Evolutionary conservation across 2,888 invertebrate species (phyloP), one percentile per base, ranked within the genome.

Genomic region (Megaustenia siamemsis): DNA sequence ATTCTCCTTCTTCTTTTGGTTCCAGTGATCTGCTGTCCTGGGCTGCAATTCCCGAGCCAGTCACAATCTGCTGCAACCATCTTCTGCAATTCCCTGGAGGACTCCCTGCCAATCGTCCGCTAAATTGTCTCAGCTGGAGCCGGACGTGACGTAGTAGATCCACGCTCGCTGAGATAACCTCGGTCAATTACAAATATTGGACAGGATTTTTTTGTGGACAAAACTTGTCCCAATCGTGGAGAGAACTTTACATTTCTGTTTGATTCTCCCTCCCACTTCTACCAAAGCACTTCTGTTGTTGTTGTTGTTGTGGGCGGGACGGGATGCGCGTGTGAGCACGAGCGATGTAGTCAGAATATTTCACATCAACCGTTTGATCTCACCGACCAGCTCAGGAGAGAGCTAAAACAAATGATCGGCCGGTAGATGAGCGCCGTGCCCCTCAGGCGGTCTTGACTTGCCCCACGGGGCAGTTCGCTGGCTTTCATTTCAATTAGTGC

Each of bases 161-260:
- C 63, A 40, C 60, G 40, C 53, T 21, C 38, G 24, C 12, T 21
- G 18, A 24, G 60, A 77, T 40, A 75, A 53, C 75, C 49, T 75
- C 53, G 18, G 60, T 60, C 77, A 77, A 77, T 77, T 77, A 77
- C n/a, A 60, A 43, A 60, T 60, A 77, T 77, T 77, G 77, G 35
- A 60, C 60, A 53, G 63, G 63, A 60, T 60, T 60, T 1, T 3
- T 2, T 43, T n/a, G 24, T 24, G 71, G 71, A 43, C 40, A n/a
- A 71, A 71, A 71, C 71, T 71, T 40, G 40, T 71, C 43, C 71
- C 28, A 18, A 40, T 1, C 15, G 40, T 71, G 28, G 40, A 71
- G 43, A 71, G 35, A 10, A 35, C 12, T 12, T 68, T 68, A 32
- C 24, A 3, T 18, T 68, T 1, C 35, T 8, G 35, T 63, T 63